These are phyloP conservation scores for Plectrocnemia conspersa DNA, from an alignment of 1,140 invertebrate genomes.

Conservation along the genomic window DNA sequence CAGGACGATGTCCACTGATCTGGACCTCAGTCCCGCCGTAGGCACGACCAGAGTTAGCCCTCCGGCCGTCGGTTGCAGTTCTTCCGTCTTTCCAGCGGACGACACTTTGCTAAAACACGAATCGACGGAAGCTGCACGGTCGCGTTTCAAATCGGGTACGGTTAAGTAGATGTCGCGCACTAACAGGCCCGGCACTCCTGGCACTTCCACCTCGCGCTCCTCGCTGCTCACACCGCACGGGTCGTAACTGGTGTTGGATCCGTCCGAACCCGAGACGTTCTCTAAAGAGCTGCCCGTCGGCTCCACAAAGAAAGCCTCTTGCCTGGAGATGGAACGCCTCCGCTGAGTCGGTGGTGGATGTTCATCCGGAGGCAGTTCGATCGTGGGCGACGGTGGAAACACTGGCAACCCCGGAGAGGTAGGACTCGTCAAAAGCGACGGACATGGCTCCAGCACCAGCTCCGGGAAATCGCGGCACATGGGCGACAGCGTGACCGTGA, in stretches of 20 bases:
- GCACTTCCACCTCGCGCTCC: constrained; percentile 48
- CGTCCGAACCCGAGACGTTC: constrained; percentile 46
- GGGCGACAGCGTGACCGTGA: constrained; percentile 66
- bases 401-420: constrained; percentile 42
- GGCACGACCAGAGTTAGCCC: constrained; percentile 63
- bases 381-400: constrained; percentile 42
- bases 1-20: constrained; percentile 85
- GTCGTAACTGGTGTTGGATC: constrained; percentile 50
- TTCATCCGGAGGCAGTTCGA: constrained; percentile 53
- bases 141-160: constrained; percentile 75
- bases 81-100: constrained; percentile 60
- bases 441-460: constrained; percentile 47
- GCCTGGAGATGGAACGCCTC: constrained; percentile 65
- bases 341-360: constrained; percentile 43
- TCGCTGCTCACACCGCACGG: constrained; percentile 47
- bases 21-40: constrained; percentile 63
- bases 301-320: constrained; percentile 73
- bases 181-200: constrained; percentile 40
- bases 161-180: constrained; percentile 72
- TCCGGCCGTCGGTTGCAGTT: constrained; percentile 56
- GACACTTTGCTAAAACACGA: constrained; percentile 72
- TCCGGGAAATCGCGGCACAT: constrained; percentile 44
- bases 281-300: constrained; percentile 62
- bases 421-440: constrained; percentile 48
- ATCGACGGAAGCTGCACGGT: constrained; percentile 78